Evolutionary conservation across 2,113 vertebrate genomes (phyloP).

Genomic region (Terrapene triunguis): DNA sequence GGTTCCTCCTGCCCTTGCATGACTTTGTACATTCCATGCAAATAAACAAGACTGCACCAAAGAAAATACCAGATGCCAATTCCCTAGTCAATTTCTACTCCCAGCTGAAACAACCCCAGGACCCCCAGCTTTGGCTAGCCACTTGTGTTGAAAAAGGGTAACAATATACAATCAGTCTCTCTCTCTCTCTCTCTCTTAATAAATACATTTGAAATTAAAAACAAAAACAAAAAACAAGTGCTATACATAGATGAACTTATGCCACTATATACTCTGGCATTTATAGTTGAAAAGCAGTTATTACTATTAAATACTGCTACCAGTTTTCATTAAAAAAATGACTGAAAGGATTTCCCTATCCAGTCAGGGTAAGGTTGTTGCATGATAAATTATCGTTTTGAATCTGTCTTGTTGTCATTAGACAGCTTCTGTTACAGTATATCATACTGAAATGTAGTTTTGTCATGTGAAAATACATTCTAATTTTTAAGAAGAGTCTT

Average conservation of each 20-base stretch:
- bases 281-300: neutral
- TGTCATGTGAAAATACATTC: neutral
- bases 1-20: neutral
- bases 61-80: neutral
- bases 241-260: neutral
- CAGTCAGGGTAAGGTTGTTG: neutral
- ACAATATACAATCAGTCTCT: neutral
- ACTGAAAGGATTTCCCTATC: accelerated
- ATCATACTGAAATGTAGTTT: neutral
- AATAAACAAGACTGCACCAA: neutral
- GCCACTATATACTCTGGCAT: neutral
- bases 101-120: neutral
- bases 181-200: neutral
- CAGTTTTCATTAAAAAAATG: neutral
- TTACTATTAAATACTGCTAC: neutral
- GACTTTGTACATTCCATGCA: neutral
- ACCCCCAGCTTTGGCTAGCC: neutral
- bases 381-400: neutral
- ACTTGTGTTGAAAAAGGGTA: neutral
- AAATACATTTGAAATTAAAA: neutral
- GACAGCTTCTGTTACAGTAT: neutral
- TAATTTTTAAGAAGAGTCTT: neutral
- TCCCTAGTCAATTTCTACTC: neutral
- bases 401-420: neutral
- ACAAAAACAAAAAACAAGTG: neutral